Conservation (phyloP, 1,140 invertebrate genomes). For the Pissodes strobi region DNA sequence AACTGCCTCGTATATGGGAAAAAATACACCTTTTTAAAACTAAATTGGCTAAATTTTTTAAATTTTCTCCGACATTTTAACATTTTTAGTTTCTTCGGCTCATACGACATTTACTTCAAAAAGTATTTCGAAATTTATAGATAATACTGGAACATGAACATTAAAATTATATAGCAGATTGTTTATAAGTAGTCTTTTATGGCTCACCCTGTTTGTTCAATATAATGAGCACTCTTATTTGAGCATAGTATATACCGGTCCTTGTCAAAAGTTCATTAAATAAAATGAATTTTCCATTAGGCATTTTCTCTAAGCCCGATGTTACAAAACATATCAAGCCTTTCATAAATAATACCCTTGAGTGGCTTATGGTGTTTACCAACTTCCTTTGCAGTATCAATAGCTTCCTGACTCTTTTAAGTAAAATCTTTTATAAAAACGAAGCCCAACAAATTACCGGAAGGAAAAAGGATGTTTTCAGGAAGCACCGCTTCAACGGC, state of each 20-base stretch:
- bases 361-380: conserved; percentile 31
- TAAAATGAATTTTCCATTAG: not conserved
- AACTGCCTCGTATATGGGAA: too few relatives aligned
- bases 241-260: not conserved
- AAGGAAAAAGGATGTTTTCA: conserved; percentile 35
- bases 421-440: conserved; percentile 33
- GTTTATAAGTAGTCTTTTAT: too few relatives aligned
- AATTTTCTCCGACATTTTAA: too few relatives aligned
- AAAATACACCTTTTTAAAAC: too few relatives aligned
- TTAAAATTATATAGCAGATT: too few relatives aligned
- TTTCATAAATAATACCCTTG: conserved; percentile 18
- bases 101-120: too few relatives aligned
- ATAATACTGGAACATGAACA: too few relatives aligned
- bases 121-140: too few relatives aligned
- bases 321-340: conserved; percentile 7
- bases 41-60: too few relatives aligned
- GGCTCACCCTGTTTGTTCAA: too few relatives aligned
- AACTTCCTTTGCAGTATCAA: conserved; percentile 30
- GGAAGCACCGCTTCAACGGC: conserved; percentile 29
- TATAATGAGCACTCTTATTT: too few relatives aligned
- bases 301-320: not conserved
- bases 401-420: conserved; percentile 34
- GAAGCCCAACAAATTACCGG: conserved; percentile 34
- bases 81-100: too few relatives aligned
- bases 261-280: not conserved